Conservation (phyloP, 2,797 vertebrate species). For the Danio aesculapii region DNA sequence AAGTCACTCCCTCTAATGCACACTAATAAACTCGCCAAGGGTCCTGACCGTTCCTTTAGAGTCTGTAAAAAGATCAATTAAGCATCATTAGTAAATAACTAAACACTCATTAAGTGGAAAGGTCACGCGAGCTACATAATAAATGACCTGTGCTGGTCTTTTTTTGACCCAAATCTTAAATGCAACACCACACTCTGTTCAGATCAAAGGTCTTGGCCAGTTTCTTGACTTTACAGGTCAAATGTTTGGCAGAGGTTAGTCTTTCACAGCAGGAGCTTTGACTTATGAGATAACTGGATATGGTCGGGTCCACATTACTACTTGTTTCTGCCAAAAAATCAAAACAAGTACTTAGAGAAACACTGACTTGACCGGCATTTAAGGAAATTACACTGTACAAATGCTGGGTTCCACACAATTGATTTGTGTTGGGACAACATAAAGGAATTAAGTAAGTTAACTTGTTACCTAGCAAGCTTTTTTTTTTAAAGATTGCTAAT, state of each 20-base stretch:
- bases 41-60: neutral
- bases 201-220: neutral
- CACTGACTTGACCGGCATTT: neutral
- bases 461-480: too few species aligned
- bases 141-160: neutral
- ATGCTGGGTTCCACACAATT: too few species aligned
- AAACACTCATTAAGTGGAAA: neutral
- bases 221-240: neutral
- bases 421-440: too few species aligned
- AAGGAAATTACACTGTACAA: neutral
- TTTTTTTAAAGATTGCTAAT: too few species aligned
- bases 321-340: neutral
- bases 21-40: neutral
- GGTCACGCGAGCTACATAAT: neutral
- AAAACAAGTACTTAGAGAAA: neutral
- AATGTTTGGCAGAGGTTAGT: neutral
- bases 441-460: too few species aligned
- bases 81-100: neutral
- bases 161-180: neutral
- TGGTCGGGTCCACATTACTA: neutral
- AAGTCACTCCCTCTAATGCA: neutral
- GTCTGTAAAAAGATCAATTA: neutral
- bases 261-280: neutral
- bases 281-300: neutral
- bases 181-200: neutral